Evolutionary conservation across 1,140 invertebrate genomes (phyloP).

Genomic region (Pararge aegeria): DNA sequence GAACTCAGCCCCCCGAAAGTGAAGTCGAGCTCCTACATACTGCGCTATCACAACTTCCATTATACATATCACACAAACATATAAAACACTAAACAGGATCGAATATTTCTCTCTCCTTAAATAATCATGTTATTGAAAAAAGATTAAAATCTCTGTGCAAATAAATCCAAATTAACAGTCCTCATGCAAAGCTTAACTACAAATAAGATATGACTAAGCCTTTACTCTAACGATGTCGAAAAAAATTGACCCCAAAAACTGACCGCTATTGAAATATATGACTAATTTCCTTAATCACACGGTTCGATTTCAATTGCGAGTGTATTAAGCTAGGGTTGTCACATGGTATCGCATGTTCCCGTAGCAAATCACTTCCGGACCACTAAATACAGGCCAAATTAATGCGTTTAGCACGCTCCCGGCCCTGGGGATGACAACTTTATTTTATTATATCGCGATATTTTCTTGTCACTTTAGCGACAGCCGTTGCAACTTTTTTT

Average conservation of each 20-base stretch:
- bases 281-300: conserved; percentile 34
- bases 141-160: not conserved
- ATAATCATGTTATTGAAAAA: not conserved
- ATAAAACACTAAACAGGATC: too few relatives aligned
- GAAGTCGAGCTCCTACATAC: too few relatives aligned
- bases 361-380: conserved; percentile 78
- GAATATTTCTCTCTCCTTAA: too few relatives aligned
- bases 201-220: conserved; percentile 49
- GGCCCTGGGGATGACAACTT: conserved; percentile 73
- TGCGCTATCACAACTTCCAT: too few relatives aligned
- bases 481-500: conserved; percentile 35
- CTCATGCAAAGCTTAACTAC: conserved; percentile 21
- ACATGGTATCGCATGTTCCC: conserved; percentile 69
- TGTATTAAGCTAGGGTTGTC: conserved; percentile 35
- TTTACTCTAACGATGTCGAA: conserved; percentile 56
- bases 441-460: conserved; percentile 74
- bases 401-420: conserved; percentile 77
- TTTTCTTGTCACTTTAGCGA: conserved; percentile 70
- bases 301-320: conserved; percentile 50
- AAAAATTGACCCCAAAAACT: conserved; percentile 31
- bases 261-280: conserved; percentile 35
- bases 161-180: conserved; percentile 17
- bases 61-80: too few relatives aligned
- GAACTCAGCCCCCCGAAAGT: too few relatives aligned
- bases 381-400: conserved; percentile 78